phyloP scores from a whole-genome alignment of 2,113 vertebrate genomes.

The Typhlomys cinereus region DNA sequence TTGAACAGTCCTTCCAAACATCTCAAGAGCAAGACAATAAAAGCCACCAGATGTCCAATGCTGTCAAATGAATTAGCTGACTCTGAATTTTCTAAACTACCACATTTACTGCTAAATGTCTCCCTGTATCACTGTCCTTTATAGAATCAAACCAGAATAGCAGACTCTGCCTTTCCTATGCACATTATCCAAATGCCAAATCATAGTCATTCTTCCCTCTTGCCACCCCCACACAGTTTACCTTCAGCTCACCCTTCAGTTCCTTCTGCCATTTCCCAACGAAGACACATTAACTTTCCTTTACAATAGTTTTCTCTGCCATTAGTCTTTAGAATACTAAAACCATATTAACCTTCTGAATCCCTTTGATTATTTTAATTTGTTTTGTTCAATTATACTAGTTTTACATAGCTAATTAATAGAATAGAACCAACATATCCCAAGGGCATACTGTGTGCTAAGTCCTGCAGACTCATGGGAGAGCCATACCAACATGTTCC shows the following conservation, averaged over 20 bases:
- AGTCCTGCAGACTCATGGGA: neutral
- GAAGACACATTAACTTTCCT: neutral
- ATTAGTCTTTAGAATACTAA: neutral
- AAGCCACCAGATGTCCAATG: neutral
- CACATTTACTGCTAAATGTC: neutral
- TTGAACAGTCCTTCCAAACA: neutral
- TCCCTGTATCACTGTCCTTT: neutral
- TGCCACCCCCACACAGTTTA: neutral
- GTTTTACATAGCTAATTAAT: neutral
- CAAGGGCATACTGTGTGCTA: neutral
- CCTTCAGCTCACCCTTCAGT: neutral
- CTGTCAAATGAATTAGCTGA: neutral
- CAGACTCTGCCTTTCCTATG: neutral
- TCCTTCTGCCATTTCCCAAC: neutral
- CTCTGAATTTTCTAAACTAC: neutral
- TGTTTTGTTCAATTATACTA: constrained; percentile 33
- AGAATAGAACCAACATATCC: neutral
- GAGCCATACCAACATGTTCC: neutral
- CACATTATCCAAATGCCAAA: neutral
- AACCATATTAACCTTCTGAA: neutral
- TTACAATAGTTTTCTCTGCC: neutral
- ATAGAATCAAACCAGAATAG: neutral
- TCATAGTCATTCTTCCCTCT: neutral
- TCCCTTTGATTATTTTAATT: neutral
- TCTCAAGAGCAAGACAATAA: neutral